Conservation (phyloP, 2,797 vertebrate genomes). For the Mastacembelus armatus region DNA sequence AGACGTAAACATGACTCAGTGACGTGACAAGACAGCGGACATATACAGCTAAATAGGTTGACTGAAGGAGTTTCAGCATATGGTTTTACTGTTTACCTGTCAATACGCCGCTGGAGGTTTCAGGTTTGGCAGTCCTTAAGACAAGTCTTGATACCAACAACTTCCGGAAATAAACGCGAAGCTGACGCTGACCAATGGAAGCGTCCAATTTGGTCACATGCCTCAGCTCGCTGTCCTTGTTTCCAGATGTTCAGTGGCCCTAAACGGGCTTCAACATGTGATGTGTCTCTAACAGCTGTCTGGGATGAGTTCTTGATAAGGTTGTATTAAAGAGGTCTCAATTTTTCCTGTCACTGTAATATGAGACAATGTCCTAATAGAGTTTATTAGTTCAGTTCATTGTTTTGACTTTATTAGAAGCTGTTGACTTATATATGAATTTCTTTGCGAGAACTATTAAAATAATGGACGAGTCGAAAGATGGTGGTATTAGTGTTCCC, state of each 20-base stretch:
- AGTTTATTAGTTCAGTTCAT: neutral
- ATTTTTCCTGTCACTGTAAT: no score
- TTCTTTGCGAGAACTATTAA: neutral
- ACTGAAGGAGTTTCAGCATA: accelerated
- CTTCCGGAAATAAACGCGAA: conserved; percentile 82
- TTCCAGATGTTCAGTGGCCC: neutral
- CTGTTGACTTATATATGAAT: neutral
- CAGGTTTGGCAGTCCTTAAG: conserved; percentile 25
- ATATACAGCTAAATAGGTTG: accelerated
- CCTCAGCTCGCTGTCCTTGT: neutral
- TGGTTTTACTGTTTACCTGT: conserved; percentile 45
- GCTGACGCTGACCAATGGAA: conserved; percentile 57
- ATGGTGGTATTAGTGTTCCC: no score
- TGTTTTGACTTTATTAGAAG: neutral
- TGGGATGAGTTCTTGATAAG: neutral
- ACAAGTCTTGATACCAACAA: conserved; percentile 66
- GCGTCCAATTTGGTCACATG: conserved; percentile 48
- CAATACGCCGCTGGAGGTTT: neutral
- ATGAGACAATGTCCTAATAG: no score
- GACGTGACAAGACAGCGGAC: neutral
- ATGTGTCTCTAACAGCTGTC: neutral
- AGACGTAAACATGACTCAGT: neutral
- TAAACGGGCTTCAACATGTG: neutral
- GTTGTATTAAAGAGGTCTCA: neutral
- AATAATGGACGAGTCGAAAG: neutral